Evolutionary conservation across 2,888 invertebrate genomes (phyloP).

Genomic region (Automeris io): DNA sequence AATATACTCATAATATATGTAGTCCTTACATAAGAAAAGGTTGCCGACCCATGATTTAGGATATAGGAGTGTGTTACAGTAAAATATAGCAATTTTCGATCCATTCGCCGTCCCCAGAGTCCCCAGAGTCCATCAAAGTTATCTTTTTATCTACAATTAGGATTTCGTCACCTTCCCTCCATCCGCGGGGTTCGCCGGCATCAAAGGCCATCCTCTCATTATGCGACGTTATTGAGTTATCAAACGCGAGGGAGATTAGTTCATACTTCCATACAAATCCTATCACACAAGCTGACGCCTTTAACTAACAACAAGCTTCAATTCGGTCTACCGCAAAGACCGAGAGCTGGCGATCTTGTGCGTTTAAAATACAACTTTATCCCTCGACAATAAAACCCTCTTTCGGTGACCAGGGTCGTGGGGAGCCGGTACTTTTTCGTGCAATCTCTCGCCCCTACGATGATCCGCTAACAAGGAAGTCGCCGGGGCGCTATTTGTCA

Average conservation of each 20-base stretch:
- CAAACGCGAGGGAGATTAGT: slow-evolving; percentile 71
- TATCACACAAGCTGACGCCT: slow-evolving; percentile 78
- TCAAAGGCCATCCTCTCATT: slow-evolving; percentile 73
- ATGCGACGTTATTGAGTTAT: slow-evolving; percentile 75
- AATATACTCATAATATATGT: too few species aligned
- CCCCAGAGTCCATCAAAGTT: slow-evolving; percentile 51
- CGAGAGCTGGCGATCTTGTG: slow-evolving; percentile 23
- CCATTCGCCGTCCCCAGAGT: slow-evolving; percentile 41
- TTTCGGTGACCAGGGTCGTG: slow-evolving; percentile 15
- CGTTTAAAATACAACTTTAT: slow-evolving; percentile 14
- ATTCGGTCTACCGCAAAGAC: slow-evolving; percentile 66
- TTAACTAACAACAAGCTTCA: slow-evolving; percentile 67
- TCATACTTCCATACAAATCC: slow-evolving; percentile 77
- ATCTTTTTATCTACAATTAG: slow-evolving; percentile 77
- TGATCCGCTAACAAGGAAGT: slow-evolving; percentile 63
- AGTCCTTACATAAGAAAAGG: too few species aligned
- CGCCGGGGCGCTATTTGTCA: slow-evolving; percentile 65
- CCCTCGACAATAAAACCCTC: slow-evolving; percentile 18
- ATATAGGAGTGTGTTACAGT: background rate
- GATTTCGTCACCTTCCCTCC: slow-evolving; percentile 68
- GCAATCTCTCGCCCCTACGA: slow-evolving; percentile 22
- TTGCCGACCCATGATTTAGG: too few species aligned
- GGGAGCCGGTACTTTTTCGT: slow-evolving; percentile 1
- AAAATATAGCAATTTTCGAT: slow-evolving; percentile 17
- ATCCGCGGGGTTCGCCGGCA: slow-evolving; percentile 29